Evolutionary conservation across 2,797 vertebrate species (phyloP), one percentile per base, ranked within the genome.

Genomic region (Tiaroga cobitis): DNA sequence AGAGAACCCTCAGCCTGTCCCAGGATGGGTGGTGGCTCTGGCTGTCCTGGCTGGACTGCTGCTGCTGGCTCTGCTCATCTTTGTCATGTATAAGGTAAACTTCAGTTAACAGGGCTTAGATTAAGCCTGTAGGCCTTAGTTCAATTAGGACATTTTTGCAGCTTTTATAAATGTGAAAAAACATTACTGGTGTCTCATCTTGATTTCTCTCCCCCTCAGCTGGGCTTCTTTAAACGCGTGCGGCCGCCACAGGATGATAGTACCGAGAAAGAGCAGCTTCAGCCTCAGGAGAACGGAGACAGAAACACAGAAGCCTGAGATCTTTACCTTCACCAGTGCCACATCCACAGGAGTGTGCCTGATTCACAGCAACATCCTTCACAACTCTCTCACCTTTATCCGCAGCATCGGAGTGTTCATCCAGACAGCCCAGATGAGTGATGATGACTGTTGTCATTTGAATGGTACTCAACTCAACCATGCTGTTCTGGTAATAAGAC

Each of bases 221-320:
- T 99, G 95, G 98, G 98, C 9, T 99, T 99, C 95, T 99, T 99
- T 90, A 99, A 99, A 89, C 95, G 98, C 11, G 98, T 99, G 41
- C 97, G 98, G 79, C 98, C 98, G 56, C 98, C 98, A 11, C 97
- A 98, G 91, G 97, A 97, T 81, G 98, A 99, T 81, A 94, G 90
- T 85, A 93, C 96, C 1, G 98, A 99, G 92, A 96, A 98, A 91
- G 97, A 99, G 86, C 98, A 99, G 86, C 95, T 99, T 76, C 98
- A 99, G 80, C 98, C 98, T 0, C 97, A 97, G 49, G 98, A 99
- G 93, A 99, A 98, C 1, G 97, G 97, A n/a, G 96, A 97, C 91
- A 94, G 94, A 72, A 97, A 96, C 87, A 95, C 97, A 19, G 98
- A 99, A 81, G 93, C 97, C 87, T 99, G 94, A 95, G 82, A 89